Base-by-base conservation (phyloP, 2,797 vertebrate genomes). In the Lateolabrax maculatus region DNA sequence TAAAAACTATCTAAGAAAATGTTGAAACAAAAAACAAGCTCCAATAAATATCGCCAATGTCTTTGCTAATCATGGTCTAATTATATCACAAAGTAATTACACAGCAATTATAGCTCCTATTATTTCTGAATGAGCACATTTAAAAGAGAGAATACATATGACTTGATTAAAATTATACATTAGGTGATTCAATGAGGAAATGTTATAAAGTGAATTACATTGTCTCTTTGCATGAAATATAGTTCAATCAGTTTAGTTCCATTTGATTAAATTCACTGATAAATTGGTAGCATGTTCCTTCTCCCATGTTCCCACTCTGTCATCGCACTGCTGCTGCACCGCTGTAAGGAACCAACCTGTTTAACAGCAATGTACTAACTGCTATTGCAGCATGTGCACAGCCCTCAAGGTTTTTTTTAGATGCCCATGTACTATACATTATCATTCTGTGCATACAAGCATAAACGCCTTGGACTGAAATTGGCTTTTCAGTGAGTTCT, bases 81-180 rank as follows among this genome's bases (percentile, higher is more conserved):
- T 93, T 93, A 89, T 89, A 92, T 92, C 91, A 92, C 82, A 91
- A 86, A 87, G 89, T 87, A 94, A 93, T 94, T 93, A 91, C 83
- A 90, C 83, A 88, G 89, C 88, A 92, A 92, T 94, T 92, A 92
- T 79, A 82, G 75, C 75, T 85, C 63, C 81, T 89, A 84, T 93
- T 92, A 84, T 84, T 86, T 89, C 73, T 81, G 84, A 93, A 91
- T 81, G 77, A 89, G 85, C 83, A 88, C 71, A 66, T 90, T 92
- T 92, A 89, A 90, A 92, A 89, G 80, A 87, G 77, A 89, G 81
- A 92, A 90, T 90, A 87, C 89, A 84, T 91, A 90, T 78, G 83
- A 88, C 84, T 89, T 92, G 91, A 94, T 92, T 93, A 90, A 91
- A 94, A 94, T 94, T 88, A 92, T 89, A 88, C 77, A 90, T 92